phyloP scores from a whole-genome alignment of 2,113 vertebrate species.

The Thalassarche chlororhynchos region DNA sequence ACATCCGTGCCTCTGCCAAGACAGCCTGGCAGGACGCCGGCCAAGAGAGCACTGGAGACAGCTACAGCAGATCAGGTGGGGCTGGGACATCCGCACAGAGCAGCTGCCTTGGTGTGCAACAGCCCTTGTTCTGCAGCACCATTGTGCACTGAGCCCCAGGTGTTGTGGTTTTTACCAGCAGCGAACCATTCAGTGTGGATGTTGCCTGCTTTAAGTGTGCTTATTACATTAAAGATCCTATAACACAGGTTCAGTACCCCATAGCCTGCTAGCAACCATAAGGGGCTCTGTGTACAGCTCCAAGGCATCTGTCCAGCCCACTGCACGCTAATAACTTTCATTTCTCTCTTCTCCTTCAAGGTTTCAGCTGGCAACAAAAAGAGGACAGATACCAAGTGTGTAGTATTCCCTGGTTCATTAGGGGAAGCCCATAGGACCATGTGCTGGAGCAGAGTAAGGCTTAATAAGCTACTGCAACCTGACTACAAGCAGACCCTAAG shows the following conservation, averaged over 20 bases:
- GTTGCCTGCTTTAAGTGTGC: not conserved
- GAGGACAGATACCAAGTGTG: not conserved
- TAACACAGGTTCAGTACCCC: not conserved
- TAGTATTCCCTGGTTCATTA: not conserved
- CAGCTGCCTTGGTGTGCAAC: not conserved
- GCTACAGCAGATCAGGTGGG: not conserved
- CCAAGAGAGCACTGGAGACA: not conserved
- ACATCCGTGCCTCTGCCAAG: not conserved
- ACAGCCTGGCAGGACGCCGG: not conserved
- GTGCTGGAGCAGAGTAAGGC: not conserved
- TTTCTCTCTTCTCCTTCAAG: not conserved
- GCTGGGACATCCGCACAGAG: not conserved
- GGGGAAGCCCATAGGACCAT: not conserved
- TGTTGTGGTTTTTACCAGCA: not conserved
- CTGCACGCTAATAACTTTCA: not conserved
- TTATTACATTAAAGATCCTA: not conserved
- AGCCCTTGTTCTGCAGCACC: not conserved
- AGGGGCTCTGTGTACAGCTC: not conserved
- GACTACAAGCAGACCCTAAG: not conserved
- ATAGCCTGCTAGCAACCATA: not conserved
- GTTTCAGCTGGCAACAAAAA: not conserved
- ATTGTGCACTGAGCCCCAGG: fast-evolving
- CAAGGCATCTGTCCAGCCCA: not conserved
- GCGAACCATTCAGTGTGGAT: fast-evolving
- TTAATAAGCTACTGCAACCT: not conserved